Percentiles rank a stretch among this genome's conserved stretches.
Evolutionary conservation across 2,797 vertebrate genomes (phyloP).

Genomic region (Takifugu ocellatus): DNA sequence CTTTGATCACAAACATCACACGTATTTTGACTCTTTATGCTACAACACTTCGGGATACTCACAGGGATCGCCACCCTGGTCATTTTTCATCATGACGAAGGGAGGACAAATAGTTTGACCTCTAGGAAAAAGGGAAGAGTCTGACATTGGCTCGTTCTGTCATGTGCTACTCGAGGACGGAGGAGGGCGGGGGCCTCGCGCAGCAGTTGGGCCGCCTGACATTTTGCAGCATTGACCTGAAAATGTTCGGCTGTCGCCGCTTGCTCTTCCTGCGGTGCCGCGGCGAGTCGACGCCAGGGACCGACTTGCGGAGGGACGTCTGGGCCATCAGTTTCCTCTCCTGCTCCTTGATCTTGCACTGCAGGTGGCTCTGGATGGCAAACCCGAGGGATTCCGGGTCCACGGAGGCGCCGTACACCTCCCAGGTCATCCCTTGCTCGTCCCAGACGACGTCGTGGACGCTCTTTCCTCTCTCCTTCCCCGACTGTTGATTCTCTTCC

Average conservation of each 20-base stretch:
- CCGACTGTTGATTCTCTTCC: constrained; percentile 57
- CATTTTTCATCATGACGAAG: constrained; percentile 41
- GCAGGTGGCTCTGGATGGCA: constrained; percentile 96
- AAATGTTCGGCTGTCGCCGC: constrained; percentile 85
- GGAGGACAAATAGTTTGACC: constrained; percentile 53
- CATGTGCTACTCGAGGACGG: constrained; percentile 82
- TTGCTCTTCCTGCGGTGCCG: constrained; percentile 83
- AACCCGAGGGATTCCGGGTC: constrained; percentile 94
- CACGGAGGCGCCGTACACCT: constrained; percentile 94
- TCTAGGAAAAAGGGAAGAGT: constrained; percentile 35
- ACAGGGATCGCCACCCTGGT: constrained; percentile 43
- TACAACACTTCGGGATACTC: constrained; percentile 65
- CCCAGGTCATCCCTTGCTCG: constrained; percentile 99
- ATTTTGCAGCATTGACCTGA: constrained; percentile 94
- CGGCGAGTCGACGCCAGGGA: constrained; percentile 71
- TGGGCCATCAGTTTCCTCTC: constrained; percentile 84
- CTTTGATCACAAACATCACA: constrained; percentile 65
- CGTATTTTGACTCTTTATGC: constrained; percentile 58
- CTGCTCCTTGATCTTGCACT: constrained; percentile 95
- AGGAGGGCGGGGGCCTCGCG: constrained; percentile 83
- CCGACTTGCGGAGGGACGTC: constrained; percentile 83
- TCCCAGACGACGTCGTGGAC: constrained; percentile 95
- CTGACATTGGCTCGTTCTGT: constrained; percentile 35
- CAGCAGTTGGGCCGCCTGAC: constrained; percentile 94
- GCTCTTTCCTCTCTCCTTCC: constrained; percentile 65